Evolutionary conservation across 2,797 vertebrate species (phyloP).

Genomic region (Molossus molossus): DNA sequence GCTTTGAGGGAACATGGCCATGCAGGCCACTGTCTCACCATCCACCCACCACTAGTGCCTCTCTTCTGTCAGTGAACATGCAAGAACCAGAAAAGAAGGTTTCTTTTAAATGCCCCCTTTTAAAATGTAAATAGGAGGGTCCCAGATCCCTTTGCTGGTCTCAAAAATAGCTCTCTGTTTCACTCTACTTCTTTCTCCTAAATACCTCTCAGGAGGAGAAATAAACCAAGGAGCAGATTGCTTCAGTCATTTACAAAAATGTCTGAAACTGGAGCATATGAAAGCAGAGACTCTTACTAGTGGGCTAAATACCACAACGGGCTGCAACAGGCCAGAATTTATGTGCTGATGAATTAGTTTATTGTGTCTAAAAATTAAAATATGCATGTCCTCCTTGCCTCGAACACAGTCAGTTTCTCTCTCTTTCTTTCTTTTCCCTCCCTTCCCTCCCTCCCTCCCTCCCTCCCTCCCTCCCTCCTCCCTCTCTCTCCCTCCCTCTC

Average conservation of each 20-base stretch:
- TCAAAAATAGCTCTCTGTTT: constrained; percentile 27
- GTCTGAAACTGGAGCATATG: constrained; percentile 1
- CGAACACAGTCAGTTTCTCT: background rate
- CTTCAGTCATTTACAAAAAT: constrained; percentile 63
- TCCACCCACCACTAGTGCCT: background rate
- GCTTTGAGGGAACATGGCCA: background rate
- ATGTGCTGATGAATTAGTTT: background rate
- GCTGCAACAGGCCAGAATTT: constrained; percentile 27
- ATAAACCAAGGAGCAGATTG: background rate
- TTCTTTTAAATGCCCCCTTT: constrained; percentile 50
- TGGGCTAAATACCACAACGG: constrained; percentile 44
- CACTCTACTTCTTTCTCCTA: constrained; percentile 50
- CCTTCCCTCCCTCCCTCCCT: background rate
- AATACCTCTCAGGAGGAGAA: background rate
- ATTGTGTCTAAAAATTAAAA: constrained; percentile 48
- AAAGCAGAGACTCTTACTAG: constrained; percentile 44
- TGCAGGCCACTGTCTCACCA: background rate
- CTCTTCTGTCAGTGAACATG: background rate
- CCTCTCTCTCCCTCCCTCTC: no score
- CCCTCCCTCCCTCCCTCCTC: background rate
- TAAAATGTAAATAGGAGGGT: constrained; percentile 1
- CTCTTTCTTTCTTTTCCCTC: background rate
- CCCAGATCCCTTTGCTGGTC: background rate
- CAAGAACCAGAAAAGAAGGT: background rate
- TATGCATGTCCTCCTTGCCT: background rate